Percentiles rank a stretch among this genome's conserved stretches.
Evolutionary conservation across 2,113 vertebrate genomes (phyloP).

Genomic region (Talpa occidentalis): DNA sequence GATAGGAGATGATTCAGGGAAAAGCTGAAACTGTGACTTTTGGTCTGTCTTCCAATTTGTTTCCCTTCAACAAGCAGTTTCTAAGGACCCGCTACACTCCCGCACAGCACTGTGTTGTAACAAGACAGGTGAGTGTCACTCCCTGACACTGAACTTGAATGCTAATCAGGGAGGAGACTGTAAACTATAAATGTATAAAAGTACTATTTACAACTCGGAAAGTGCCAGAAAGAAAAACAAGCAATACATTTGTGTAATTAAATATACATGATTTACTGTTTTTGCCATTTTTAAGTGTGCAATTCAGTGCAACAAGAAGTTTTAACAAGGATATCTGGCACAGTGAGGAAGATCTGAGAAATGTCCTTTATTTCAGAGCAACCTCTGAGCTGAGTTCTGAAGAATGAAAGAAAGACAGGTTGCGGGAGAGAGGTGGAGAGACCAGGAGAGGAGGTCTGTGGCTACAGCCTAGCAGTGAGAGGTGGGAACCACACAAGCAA

Average conservation of each 20-base stretch:
- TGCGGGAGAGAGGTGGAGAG: background rate
- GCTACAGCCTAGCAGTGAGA: background rate
- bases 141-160: background rate
- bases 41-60: background rate
- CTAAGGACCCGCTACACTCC: background rate
- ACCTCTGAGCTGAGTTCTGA: background rate
- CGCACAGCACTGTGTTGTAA: too few species aligned
- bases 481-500: too few species aligned
- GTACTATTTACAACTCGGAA: background rate
- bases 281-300: background rate
- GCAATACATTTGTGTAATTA: too few species aligned
- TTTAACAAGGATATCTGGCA: background rate
- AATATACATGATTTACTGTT: background rate
- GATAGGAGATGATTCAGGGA: background rate
- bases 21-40: background rate
- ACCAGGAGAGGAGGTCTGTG: fast-evolving
- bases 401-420: background rate
- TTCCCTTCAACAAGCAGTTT: background rate
- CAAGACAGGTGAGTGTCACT: background rate
- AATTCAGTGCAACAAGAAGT: background rate
- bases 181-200: background rate
- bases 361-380: background rate
- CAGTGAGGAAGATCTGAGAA: background rate
- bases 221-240: background rate
- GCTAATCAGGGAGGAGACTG: background rate